phyloP scores from a whole-genome alignment of 2,113 vertebrate species.

The Podocnemis expansa region DNA sequence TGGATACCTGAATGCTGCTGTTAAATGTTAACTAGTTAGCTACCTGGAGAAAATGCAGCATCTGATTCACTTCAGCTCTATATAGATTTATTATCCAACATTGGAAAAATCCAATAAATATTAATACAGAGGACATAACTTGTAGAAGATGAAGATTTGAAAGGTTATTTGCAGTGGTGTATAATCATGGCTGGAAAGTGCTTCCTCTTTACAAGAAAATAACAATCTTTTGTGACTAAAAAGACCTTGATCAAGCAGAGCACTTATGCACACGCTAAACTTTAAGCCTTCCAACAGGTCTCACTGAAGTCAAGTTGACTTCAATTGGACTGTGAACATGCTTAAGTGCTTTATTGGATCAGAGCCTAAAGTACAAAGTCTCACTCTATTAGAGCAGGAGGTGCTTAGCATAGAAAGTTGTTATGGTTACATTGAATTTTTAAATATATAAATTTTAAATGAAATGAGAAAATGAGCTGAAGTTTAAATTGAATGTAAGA shows the following conservation, averaged over 20 bases:
- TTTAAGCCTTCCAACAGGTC: neutral
- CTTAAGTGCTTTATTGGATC: conserved; percentile 2
- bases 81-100: neutral
- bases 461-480: neutral
- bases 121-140: neutral
- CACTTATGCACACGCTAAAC: neutral
- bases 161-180: neutral
- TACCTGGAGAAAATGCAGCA: fast-evolving
- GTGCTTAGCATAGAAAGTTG: neutral
- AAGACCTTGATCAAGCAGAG: conserved; percentile 1
- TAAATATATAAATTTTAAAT: neutral
- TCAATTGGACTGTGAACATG: neutral
- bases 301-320: neutral
- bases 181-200: neutral
- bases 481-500: neutral
- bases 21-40: neutral
- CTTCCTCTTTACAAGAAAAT: neutral
- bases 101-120: neutral
- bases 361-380: neutral
- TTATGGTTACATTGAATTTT: neutral
- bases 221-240: neutral
- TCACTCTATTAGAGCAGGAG: neutral
- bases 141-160: neutral
- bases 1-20: neutral
- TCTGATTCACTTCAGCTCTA: neutral